Evolutionary conservation across 2,888 invertebrate species (phyloP).

Genomic region (Drosophila kanekoi): DNA sequence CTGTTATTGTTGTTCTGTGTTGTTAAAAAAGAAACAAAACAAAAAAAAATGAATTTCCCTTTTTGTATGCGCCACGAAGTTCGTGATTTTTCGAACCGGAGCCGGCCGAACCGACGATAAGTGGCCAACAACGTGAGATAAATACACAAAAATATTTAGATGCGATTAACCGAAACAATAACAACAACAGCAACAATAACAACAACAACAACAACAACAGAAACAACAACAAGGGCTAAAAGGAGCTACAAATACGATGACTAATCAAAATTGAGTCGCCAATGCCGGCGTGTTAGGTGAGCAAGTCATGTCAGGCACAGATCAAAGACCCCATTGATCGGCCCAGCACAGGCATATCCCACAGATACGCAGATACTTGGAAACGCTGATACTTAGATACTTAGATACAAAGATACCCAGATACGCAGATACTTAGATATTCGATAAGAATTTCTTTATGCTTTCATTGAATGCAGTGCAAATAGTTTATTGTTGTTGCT

Average conservation of each 20-base stretch:
- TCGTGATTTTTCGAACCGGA: slow-evolving; percentile 52
- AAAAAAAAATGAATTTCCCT: slow-evolving; percentile 69
- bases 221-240: slow-evolving; percentile 17
- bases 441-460: background rate
- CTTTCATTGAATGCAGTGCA: slow-evolving; percentile 48
- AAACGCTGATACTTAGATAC: slow-evolving; percentile 1
- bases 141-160: slow-evolving; percentile 72
- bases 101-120: slow-evolving; percentile 45
- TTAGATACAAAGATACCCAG: background rate
- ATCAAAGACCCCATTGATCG: slow-evolving; percentile 44
- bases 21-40: too few relatives aligned
- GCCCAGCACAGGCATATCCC: slow-evolving; percentile 12
- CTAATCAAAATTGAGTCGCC: slow-evolving; percentile 63
- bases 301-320: slow-evolving; percentile 42
- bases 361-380: slow-evolving; percentile 1
- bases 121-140: slow-evolving; percentile 72
- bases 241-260: slow-evolving; percentile 66
- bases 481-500: slow-evolving; percentile 13
- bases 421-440: background rate
- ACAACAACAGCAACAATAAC: slow-evolving; percentile 14
- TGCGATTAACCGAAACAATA: slow-evolving; percentile 51
- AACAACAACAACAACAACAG: too few relatives aligned
- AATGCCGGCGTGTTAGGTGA: slow-evolving; percentile 17
- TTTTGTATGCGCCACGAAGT: slow-evolving; percentile 73
- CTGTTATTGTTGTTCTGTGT: slow-evolving; percentile 34